phyloP scores from a whole-genome alignment of 2,888 invertebrate species.

The Syritta pipiens region DNA sequence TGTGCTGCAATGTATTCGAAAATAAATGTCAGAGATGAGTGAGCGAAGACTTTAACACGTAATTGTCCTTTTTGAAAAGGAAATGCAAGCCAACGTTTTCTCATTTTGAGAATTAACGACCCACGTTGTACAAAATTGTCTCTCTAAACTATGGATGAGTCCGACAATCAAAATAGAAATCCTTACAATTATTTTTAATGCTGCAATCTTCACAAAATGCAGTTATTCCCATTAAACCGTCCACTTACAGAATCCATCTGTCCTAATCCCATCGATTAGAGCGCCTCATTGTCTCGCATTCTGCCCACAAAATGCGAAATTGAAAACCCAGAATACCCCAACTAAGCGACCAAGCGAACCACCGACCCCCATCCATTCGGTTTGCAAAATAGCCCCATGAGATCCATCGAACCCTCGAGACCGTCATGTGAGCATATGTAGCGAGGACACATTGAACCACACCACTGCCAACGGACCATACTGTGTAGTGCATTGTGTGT shows the following conservation, averaged over 20 bases:
- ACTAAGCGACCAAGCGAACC: no score
- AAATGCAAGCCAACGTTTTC: no score
- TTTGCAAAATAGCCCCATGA: conserved; percentile 37
- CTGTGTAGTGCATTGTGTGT: conserved; percentile 6
- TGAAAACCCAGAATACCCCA: conserved; percentile 1
- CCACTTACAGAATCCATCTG: conserved; percentile 19
- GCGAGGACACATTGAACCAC: not conserved
- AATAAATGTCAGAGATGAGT: no score
- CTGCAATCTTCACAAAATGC: not conserved
- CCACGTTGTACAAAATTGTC: no score
- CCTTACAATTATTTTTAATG: not conserved
- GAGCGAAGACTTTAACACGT: no score
- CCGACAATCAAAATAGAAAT: not conserved
- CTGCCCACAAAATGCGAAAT: conserved; percentile 16
- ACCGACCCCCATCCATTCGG: conserved; percentile 2
- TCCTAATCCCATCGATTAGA: conserved; percentile 43
- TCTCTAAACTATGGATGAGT: no score
- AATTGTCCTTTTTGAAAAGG: no score
- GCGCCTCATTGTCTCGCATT: not conserved
- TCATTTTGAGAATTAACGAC: no score
- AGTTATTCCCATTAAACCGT: conserved; percentile 27
- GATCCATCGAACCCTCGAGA: not conserved
- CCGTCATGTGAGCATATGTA: not conserved
- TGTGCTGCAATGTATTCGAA: no score
- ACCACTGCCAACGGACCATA: not conserved